These are phyloP conservation scores for Astyanax mexicanus DNA, from an alignment of 2,797 vertebrate species.

Conservation along the genomic window DNA sequence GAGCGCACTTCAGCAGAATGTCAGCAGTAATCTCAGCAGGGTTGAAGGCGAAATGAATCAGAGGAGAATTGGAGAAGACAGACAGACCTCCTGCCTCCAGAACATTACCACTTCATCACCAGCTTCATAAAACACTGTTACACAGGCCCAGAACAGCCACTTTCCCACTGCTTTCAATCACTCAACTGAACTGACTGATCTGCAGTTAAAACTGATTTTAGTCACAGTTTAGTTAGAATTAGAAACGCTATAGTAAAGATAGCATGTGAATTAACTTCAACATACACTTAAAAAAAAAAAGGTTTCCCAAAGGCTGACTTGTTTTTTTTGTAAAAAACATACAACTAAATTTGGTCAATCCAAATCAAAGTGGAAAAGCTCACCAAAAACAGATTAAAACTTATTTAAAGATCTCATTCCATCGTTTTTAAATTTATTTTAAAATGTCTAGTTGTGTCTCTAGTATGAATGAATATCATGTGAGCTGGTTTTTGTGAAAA, in stretches of 20 bases:
- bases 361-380: no score
- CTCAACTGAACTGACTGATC: not conserved
- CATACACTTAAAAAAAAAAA: no score
- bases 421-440: no score
- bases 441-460: no score
- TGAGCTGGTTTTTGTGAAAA: no score
- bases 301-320: no score
- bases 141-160: not conserved
- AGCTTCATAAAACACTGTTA: slow-evolving; percentile 35
- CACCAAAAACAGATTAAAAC: no score
- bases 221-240: not conserved
- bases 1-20: slow-evolving; percentile 21
- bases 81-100: slow-evolving; percentile 45
- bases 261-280: not conserved
- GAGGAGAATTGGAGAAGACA: slow-evolving; percentile 15
- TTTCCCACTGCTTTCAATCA: not conserved
- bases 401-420: no score
- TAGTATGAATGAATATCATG: no score
- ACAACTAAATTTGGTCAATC: no score
- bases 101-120: slow-evolving; percentile 45
- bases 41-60: slow-evolving; percentile 42
- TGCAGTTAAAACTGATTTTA: not conserved
- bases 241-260: not conserved
- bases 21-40: slow-evolving; percentile 14
- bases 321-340: no score